Evolutionary conservation across 2,797 vertebrate species (phyloP), one percentile per base, ranked within the genome.

Genomic region (Kryptolebias ocellatus): DNA sequence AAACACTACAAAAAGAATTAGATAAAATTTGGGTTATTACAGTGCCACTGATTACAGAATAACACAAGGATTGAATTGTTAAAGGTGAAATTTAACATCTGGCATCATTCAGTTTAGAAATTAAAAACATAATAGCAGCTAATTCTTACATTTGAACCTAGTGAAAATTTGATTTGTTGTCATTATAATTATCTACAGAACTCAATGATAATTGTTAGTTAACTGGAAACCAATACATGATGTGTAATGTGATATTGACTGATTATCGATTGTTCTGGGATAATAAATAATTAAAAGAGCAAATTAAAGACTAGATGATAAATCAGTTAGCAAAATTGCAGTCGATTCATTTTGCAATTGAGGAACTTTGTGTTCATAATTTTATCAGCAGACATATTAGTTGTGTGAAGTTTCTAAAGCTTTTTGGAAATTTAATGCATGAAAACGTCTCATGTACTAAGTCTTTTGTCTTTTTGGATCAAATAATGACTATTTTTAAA

Each of bases 11-110:
- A 29, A 47, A 10, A 16, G 10, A 1, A 14, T 5, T 18, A 31
- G 14, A 60, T 49, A 20, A 18, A 59, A 59, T 57, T 56, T 10
- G 28, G 17, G n/a, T 54, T 28, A 44, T 57, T 70, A 62, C 49
- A 68, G 28, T 28, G 4, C 24, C 27, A 15, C 44, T 29, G 15
- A 65, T 62, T 42, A 42, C 45, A 64, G 49, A 20, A 47, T 34
- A 63, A 2, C 37, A 27, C 5, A 64, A 42, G 10, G 31, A 45
- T 9, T 28, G 60, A 69, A 65, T 50, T 31, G 17, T 64, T 24
- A 65, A 55, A 47, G 24, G n/a, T 60, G 46, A 67, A 3, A 34
- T 44, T 17, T 9, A 15, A 44, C 28, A 47, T 47, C 44, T 16
- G 18, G 42, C 20, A 45, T 14, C 12, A 6, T 2, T 58, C 20